Evolutionary conservation across 2,888 invertebrate species (phyloP), one percentile per base, ranked within the genome.

Genomic region (Conops quadrifasciatus): DNA sequence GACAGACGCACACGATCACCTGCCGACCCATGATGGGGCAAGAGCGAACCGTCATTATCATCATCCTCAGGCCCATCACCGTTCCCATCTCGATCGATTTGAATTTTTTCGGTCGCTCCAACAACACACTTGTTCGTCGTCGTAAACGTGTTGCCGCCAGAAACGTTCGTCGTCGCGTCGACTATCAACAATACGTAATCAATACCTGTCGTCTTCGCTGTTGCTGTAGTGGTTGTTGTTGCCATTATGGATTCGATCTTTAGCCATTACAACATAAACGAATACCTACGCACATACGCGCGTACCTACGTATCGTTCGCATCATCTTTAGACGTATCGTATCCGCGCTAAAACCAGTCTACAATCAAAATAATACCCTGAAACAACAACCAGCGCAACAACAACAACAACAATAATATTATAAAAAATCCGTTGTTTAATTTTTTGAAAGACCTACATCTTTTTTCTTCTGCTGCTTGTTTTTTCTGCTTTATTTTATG

Each of bases 401-500:
- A 58, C 70, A 67, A 72, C 53, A 45, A 59, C 58, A 70, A 72
- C 43, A 63, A 72, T 49, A 67, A 71, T n/a, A n/a, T n/a, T n/a
- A n/a, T 72, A 51, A 65, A 65, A 71, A 72, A 74, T 71, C 74
- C 74, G 68, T 68, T 73, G 67, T 72, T 66, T 70, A 45, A 60
- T 47, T 63, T 70, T 66, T 26, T 64, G 60, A 58, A 58, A 58
- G 15, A 24, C 24, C 13, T 58, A 28, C 26, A 45, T 60, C 51
- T 71, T 49, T 64, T 59, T 45, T 51, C 28, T 58, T 59, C 56
- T 67, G 51, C 36, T 24, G 47, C 30, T 49, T 73, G 59, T 67
- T 70, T 60, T 73, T 66, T 72, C 67, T 67, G n/a, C n/a, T 68
- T 73, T 75, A 51, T 75, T 74, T 75, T 74, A 74, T 79, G 80